Evolutionary conservation across 1,140 invertebrate genomes (phyloP).

Genomic region (Tyrophagus putrescentiae): DNA sequence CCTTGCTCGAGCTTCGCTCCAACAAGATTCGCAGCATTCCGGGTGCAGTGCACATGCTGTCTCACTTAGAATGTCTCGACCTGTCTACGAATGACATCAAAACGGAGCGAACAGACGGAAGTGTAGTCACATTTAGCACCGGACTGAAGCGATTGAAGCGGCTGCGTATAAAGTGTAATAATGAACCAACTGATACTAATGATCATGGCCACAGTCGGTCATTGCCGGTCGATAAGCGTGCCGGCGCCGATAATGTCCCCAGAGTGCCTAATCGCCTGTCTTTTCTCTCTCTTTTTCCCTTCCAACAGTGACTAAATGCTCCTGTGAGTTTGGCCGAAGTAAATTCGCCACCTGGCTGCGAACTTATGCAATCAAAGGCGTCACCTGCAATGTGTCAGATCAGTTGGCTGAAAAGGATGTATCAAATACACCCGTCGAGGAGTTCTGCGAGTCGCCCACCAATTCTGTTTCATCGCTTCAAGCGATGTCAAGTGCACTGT

Average conservation of each 20-base stretch:
- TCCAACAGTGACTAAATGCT: slow-evolving; percentile 20
- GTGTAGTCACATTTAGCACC: not conserved
- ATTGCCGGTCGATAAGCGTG: too few relatives aligned
- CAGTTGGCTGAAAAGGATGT: slow-evolving; percentile 16
- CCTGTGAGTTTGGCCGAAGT: slow-evolving; percentile 23
- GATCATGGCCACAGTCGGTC: not conserved
- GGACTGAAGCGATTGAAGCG: slow-evolving; percentile 19
- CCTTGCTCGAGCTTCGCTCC: slow-evolving; percentile 11
- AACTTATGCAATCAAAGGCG: slow-evolving; percentile 21
- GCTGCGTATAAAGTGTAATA: slow-evolving; percentile 20
- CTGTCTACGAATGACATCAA: slow-evolving; percentile 19
- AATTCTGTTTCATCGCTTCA: too few relatives aligned
- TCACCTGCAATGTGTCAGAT: slow-evolving; percentile 6
- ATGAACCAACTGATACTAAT: not conserved
- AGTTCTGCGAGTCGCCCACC: slow-evolving; percentile 16
- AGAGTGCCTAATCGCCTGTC: too few relatives aligned
- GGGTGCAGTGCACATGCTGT: slow-evolving; percentile 11
- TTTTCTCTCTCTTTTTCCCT: not conserved
- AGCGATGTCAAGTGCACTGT: too few relatives aligned
- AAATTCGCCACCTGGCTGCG: slow-evolving; percentile 22
- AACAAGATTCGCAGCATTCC: slow-evolving; percentile 22
- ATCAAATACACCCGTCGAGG: slow-evolving; percentile 21
- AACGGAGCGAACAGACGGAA: slow-evolving; percentile 13
- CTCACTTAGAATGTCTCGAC: slow-evolving; percentile 22
- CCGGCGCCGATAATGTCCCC: too few relatives aligned